These are phyloP conservation scores for Dynastes grantii DNA, from an alignment of 2,888 invertebrate species.

Conservation along the genomic window DNA sequence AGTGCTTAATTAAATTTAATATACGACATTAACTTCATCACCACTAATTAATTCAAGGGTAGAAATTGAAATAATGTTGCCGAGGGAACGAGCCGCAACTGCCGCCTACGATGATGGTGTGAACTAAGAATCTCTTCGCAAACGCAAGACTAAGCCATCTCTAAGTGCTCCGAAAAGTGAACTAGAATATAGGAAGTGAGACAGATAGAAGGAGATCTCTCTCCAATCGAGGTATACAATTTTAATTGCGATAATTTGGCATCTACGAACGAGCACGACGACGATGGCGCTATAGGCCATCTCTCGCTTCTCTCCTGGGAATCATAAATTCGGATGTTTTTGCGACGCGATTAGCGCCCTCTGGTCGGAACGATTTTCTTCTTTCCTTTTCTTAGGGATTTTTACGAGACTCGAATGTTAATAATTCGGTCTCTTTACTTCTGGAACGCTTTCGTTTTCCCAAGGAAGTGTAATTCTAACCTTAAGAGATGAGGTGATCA, in stretches of 20 bases:
- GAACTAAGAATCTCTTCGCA: not conserved
- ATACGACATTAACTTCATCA: slow-evolving; percentile 34
- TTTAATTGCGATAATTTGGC: slow-evolving; percentile 32
- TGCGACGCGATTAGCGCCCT: not conserved
- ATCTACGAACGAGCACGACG: not conserved
- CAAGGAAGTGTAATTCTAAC: too few relatives aligned
- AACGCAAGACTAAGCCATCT: not conserved
- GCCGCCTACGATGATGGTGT: not conserved
- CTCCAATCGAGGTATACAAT: slow-evolving; percentile 18
- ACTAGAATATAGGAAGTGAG: not conserved
- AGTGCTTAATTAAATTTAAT: slow-evolving; percentile 37
- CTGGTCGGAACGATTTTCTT: not conserved
- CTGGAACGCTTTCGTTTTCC: too few relatives aligned
- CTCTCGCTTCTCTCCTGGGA: not conserved
- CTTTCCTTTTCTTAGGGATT: too few relatives aligned
- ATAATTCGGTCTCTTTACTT: too few relatives aligned
- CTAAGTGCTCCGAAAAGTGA: not conserved
- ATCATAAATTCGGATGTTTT: not conserved
- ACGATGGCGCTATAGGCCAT: not conserved
- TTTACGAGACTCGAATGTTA: too few relatives aligned
- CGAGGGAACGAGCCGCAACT: not conserved
- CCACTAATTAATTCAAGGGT: slow-evolving; percentile 30
- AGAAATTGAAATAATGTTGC: slow-evolving; percentile 32
- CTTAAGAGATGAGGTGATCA: too few relatives aligned
- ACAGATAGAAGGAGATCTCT: not conserved